phyloP scores from a whole-genome alignment of 2,113 vertebrate species.

The Diadophis punctatus region DNA sequence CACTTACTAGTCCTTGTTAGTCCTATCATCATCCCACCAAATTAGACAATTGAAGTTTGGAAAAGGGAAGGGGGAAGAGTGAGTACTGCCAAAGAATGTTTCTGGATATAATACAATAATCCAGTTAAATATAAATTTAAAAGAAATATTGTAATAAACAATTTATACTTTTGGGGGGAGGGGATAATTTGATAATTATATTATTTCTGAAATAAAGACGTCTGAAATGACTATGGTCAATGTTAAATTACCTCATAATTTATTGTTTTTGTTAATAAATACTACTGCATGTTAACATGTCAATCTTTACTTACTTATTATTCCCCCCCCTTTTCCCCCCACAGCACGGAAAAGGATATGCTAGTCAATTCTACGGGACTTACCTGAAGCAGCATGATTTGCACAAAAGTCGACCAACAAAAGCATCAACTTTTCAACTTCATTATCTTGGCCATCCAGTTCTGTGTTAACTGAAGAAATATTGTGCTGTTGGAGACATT shows the following conservation, averaged over 20 bases:
- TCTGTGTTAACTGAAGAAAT: conserved; percentile 77
- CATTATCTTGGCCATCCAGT: conserved; percentile 87
- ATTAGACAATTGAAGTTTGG: not conserved
- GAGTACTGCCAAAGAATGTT: not conserved
- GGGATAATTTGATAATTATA: not conserved
- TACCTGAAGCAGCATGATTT: conserved; percentile 97
- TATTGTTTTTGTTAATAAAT: not conserved
- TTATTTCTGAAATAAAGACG: not conserved
- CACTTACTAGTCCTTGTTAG: not conserved
- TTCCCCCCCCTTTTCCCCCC: conserved; percentile 64
- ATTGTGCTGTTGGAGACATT: conserved; percentile 74
- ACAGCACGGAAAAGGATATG: conserved; percentile 98
- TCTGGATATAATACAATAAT: not conserved
- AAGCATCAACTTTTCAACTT: conserved; percentile 88
- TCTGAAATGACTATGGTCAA: not conserved
- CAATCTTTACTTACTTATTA: conserved; percentile 62
- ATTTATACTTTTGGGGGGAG: not conserved
- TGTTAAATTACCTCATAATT: not conserved
- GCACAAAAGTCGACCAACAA: conserved; percentile 90
- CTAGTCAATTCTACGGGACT: conserved; percentile 95
- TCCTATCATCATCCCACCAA: not conserved
- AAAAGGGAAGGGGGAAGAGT: not conserved
- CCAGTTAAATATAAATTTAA: not conserved
- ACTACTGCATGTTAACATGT: not conserved
- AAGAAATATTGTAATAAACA: not conserved